A percentile compares a stretch with the other conserved stretches of the same genome.
Conservation (phyloP, 2,113 vertebrate species). For the Orycteropus afer region DNA sequence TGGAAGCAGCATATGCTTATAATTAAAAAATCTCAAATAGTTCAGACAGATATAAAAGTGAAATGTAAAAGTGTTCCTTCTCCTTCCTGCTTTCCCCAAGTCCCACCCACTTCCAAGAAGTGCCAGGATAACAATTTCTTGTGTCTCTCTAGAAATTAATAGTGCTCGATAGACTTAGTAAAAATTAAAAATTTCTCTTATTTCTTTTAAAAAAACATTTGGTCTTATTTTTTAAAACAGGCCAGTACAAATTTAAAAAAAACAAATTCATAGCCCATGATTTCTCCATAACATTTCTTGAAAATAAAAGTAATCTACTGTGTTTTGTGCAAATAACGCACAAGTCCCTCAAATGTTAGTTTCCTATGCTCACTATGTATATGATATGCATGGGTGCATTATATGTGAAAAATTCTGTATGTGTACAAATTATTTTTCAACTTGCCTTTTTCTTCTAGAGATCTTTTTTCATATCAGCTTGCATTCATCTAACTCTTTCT, state of each 20-base stretch:
- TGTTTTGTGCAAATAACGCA: too few relatives aligned
- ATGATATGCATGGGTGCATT: too few relatives aligned
- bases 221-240: not conserved
- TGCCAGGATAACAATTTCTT: not conserved
- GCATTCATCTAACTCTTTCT: not conserved
- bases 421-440: not conserved
- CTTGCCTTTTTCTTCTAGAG: not conserved
- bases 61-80: not conserved
- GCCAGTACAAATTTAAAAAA: not conserved
- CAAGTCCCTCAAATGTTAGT: too few relatives aligned
- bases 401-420: too few relatives aligned
- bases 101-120: not conserved
- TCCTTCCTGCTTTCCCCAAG: not conserved
- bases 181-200: not conserved
- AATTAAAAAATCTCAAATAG: not conserved
- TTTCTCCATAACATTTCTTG: not conserved
- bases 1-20: not conserved
- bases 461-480: not conserved
- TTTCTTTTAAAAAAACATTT: slow-evolving; percentile 38
- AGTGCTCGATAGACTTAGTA: not conserved
- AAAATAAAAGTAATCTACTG: not conserved
- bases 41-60: not conserved
- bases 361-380: too few relatives aligned
- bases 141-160: not conserved
- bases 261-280: not conserved